Evolutionary conservation across 53 echinoderm and acorn worm species (phyloP).

Genomic region (Echinometra lucunter): DNA sequence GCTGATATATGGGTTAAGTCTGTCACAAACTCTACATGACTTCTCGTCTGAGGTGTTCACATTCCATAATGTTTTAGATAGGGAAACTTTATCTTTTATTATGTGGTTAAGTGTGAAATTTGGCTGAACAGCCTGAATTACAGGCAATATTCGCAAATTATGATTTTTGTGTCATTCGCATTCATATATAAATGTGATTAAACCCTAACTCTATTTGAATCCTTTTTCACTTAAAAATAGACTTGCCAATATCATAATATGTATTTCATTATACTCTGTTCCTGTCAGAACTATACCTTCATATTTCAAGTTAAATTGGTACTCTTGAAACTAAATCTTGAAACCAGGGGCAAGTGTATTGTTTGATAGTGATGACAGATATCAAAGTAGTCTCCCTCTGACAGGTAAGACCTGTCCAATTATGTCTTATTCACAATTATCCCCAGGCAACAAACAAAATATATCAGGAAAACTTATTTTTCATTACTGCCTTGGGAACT

Average conservation of each 20-base stretch:
- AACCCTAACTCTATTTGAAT: no score
- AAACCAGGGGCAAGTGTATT: not conserved
- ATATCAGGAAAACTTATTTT: not conserved
- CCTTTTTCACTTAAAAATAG: not conserved
- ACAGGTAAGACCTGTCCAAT: not conserved
- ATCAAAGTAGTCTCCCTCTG: not conserved
- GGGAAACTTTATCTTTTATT: not conserved
- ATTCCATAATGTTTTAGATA: not conserved
- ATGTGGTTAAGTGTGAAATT: not conserved
- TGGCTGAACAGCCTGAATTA: no score
- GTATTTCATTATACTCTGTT: not conserved
- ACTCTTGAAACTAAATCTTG: not conserved
- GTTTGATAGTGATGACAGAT: not conserved
- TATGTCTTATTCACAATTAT: slow-evolving; percentile 2
- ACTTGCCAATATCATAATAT: no score
- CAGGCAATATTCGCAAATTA: no score
- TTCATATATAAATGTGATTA: no score
- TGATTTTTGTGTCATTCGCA: no score
- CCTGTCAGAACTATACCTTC: not conserved
- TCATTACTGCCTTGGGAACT: not conserved
- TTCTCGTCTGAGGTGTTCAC: slow-evolving; percentile 16
- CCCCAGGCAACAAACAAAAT: not conserved
- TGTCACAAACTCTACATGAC: slow-evolving; percentile 46
- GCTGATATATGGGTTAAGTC: slow-evolving; percentile 54
- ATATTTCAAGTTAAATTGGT: not conserved